A percentile compares a stretch with the other conserved stretches of the same genome.
Conservation (phyloP, 2,113 vertebrate species). For the Alectura lathami region DNA sequence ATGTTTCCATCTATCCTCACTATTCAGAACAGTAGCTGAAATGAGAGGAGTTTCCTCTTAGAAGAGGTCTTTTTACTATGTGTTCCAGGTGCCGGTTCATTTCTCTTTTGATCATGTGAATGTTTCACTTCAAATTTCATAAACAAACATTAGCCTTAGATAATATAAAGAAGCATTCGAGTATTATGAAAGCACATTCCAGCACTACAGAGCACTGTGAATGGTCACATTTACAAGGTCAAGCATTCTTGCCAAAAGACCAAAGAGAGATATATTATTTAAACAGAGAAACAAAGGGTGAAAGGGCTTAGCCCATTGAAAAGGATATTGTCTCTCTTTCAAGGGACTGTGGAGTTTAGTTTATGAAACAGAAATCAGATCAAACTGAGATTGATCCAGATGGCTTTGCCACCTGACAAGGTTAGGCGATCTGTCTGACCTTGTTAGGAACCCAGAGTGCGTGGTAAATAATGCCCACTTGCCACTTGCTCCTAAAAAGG, state of each 20-base stretch:
- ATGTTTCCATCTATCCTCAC: background rate
- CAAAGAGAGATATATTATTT: background rate
- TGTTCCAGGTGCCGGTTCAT: background rate
- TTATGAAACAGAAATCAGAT: slow-evolving; percentile 46
- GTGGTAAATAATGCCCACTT: background rate
- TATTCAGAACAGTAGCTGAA: background rate
- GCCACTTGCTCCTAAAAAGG: background rate
- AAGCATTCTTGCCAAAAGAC: background rate
- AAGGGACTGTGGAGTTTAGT: background rate
- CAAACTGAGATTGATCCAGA: background rate
- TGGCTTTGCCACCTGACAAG: background rate
- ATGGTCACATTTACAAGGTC: background rate
- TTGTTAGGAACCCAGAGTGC: background rate
- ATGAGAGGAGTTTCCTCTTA: background rate
- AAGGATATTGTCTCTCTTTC: background rate
- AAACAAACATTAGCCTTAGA: slow-evolving; percentile 64
- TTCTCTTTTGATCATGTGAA: slow-evolving; percentile 33
- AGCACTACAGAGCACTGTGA: background rate
- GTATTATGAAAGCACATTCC: background rate
- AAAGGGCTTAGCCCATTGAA: background rate
- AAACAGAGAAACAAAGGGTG: background rate
- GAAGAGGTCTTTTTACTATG: background rate
- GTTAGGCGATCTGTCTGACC: slow-evolving; percentile 41
- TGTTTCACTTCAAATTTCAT: slow-evolving; percentile 54
- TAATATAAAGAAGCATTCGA: background rate